Evolutionary conservation across 1,140 invertebrate species (phyloP).

Genomic region (Diabrotica undecimpunctata): DNA sequence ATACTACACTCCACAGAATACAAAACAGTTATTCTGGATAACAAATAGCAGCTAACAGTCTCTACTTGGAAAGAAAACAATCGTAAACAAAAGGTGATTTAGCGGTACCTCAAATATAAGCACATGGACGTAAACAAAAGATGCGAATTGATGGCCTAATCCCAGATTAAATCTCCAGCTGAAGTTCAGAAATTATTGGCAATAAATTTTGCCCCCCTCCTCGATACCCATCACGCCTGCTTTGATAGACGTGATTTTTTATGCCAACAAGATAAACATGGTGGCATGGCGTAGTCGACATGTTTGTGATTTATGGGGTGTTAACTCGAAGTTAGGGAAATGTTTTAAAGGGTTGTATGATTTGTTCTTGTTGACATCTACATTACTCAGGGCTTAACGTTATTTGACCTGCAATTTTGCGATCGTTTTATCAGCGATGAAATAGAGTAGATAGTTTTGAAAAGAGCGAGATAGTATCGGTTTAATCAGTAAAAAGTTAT

Average conservation of each 20-base stretch:
- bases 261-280: background rate
- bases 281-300: background rate
- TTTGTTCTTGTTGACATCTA: background rate
- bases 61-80: no score
- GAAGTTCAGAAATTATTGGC: background rate
- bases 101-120: no score
- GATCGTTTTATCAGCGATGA: no score
- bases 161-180: background rate
- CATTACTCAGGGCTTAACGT: no score
- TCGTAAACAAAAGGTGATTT: no score
- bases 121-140: background rate
- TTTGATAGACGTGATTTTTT: constrained; percentile 1
- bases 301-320: background rate
- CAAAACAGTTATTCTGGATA: no score
- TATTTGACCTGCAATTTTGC: no score
- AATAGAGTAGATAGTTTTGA: no score
- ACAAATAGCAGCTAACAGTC: no score
- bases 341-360: background rate
- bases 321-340: background rate
- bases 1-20: no score
- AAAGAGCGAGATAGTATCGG: no score
- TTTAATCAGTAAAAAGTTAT: no score
- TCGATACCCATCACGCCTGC: background rate
- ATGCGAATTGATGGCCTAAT: background rate
- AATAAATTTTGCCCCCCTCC: background rate